These are phyloP conservation scores for Onthophagus sagittarius DNA, from an alignment of 2,888 invertebrate species.

Conservation along the genomic window DNA sequence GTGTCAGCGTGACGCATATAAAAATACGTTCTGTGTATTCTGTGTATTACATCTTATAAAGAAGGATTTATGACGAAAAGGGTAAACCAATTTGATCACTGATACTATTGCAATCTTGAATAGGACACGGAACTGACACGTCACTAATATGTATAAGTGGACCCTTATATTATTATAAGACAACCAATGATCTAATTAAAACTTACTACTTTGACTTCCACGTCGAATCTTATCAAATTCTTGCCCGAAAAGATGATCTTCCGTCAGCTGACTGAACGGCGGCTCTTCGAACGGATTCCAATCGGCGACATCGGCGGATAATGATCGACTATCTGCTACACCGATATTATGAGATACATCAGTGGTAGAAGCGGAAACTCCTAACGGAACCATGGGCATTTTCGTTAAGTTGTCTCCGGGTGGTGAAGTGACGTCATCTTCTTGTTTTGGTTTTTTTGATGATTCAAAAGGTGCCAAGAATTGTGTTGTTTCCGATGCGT, in stretches of 20 bases:
- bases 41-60: too few species aligned
- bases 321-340: constrained; percentile 40
- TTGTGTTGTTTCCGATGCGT: constrained; percentile 70
- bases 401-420: constrained; percentile 30
- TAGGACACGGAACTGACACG: too few species aligned
- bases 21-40: too few species aligned
- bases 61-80: too few species aligned
- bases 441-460: constrained; percentile 56
- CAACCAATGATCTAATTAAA: too few species aligned
- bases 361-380: constrained; percentile 45
- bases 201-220: constrained; percentile 74
- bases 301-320: constrained; percentile 60
- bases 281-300: constrained; percentile 81
- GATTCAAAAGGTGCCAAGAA: constrained; percentile 71
- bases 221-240: constrained; percentile 78
- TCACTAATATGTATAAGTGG: too few species aligned
- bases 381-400: constrained; percentile 38
- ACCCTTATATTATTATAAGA: too few species aligned
- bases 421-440: constrained; percentile 36
- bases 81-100: too few species aligned
- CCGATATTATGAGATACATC: constrained; percentile 42
- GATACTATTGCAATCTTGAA: too few species aligned
- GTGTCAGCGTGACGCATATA: too few species aligned
- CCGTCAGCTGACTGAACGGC: constrained; percentile 70
- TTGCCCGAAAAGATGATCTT: constrained; percentile 77